Base-by-base conservation (phyloP, 2,797 vertebrate genomes). In the Microchirus variegatus region DNA sequence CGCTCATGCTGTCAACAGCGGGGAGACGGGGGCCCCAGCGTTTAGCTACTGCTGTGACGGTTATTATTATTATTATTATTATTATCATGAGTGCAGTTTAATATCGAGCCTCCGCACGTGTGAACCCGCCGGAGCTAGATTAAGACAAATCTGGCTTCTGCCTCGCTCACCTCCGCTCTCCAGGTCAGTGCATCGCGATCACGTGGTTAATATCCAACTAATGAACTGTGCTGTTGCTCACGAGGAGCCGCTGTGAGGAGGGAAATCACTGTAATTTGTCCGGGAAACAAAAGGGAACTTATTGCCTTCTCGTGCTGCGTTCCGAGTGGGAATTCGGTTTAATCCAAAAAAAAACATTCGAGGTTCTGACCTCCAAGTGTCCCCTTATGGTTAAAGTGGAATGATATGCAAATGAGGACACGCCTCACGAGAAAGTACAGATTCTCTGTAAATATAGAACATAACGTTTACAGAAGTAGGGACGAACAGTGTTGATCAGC, bases 1-100 rank as follows among this genome's bases (percentile, higher is more conserved):
- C 78, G 82, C 47, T 87, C 84, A 84, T 48, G 65, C 81, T 75
- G 80, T 81, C 84, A 62, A 37, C 62, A 56, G 64, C 7, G 38
- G 38, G 59, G 64, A 58, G 63, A 62, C 62, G 57, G 38, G 64
- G n/a, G n/a, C n/a, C 67, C 68, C 72, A 31, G 44, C 45, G 79
- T 77, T 75, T 72, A 63, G 61, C 47, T 67, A n/a, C 80, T 64
- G 77, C 81, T 65, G 71, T 54, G 68, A 85, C 54, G 73, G 72
- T 46, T 52, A 63, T 72, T 74, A 71, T 73, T 58, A 70, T 68
- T 70, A 38, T 46, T 52, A 64, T 72, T 74, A 70, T 73, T 58
- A 69, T n/a, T n/a, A n/a, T n/a, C n/a, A n/a, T 68, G 72, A 36
- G 53, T 59, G 63, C 66, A 67, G 43, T 61, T 82, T 73, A 60